phyloP scores from a whole-genome alignment of 2,888 invertebrate species.

The Dugesia japonica region DNA sequence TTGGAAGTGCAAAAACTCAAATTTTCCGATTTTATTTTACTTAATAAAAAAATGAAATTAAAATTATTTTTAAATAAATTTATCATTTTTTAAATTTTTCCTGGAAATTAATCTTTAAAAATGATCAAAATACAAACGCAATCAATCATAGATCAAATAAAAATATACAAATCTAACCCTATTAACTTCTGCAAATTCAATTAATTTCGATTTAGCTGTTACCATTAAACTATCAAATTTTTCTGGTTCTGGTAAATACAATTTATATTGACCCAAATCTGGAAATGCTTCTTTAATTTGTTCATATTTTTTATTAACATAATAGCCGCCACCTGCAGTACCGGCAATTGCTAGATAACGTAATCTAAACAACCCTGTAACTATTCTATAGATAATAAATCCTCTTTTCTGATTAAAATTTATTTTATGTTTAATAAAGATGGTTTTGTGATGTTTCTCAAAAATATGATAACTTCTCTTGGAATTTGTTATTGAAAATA shows the following conservation, averaged over 20 bases:
- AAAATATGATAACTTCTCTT: neutral
- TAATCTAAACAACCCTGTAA: neutral
- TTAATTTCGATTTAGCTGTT: neutral
- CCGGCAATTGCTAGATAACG: neutral
- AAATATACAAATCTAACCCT: no score
- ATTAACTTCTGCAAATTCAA: neutral
- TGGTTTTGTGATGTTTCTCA: neutral
- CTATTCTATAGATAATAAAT: neutral
- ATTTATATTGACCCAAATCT: neutral
- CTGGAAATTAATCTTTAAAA: no score
- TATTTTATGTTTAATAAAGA: neutral
- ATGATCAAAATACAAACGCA: no score
- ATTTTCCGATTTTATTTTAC: no score
- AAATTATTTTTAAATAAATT: no score
- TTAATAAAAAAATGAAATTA: no score
- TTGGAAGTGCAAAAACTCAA: no score
- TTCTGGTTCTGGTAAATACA: conserved; percentile 8
- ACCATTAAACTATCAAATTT: neutral
- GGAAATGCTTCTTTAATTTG: conserved; percentile 2
- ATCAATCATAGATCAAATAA: no score
- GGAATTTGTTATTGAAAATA: neutral
- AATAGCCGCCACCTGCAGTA: conserved; percentile 6
- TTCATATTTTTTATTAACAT: conserved; percentile 1
- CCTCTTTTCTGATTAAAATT: conserved; percentile 2
- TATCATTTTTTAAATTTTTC: no score